Evolutionary conservation across 2,888 invertebrate genomes (phyloP).

Genomic region (Drosophila gaucha): DNA sequence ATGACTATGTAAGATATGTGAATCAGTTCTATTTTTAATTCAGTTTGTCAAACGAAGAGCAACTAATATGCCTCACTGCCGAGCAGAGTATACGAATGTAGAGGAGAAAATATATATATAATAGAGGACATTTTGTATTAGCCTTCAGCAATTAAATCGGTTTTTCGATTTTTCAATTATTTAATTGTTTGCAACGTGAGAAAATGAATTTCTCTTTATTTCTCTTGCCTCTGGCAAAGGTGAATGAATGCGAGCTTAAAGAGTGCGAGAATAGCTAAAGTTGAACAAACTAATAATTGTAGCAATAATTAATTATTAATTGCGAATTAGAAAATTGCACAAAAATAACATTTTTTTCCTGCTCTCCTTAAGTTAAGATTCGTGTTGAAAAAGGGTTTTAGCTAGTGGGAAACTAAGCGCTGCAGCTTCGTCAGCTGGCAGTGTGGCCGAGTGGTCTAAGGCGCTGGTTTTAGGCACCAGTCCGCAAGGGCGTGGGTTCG

Average conservation of each 20-base stretch:
- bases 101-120: too few species aligned
- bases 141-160: slow-evolving; percentile 64
- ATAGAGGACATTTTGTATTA: slow-evolving; percentile 58
- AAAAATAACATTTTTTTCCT: too few species aligned
- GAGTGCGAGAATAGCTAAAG: neutral
- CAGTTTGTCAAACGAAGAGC: too few species aligned
- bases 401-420: neutral
- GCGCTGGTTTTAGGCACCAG: slow-evolving; percentile 86
- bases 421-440: slow-evolving; percentile 60
- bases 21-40: too few species aligned
- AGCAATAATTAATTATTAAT: neutral
- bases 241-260: slow-evolving; percentile 34
- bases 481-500: slow-evolving; percentile 85
- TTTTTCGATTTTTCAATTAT: slow-evolving; percentile 58
- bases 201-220: slow-evolving; percentile 65
- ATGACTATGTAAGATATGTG: too few species aligned
- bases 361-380: too few species aligned
- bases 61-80: neutral
- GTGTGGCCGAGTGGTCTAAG: too few species aligned
- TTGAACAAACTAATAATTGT: slow-evolving; percentile 1
- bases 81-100: slow-evolving; percentile 1
- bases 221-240: too few species aligned
- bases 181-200: slow-evolving; percentile 73
- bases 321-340: neutral
- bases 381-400: neutral